Evolutionary conservation across 53 echinoderm and acorn worm genomes (phyloP), one percentile per base, ranked within the genome.

Genomic region (Antedon mediterranea): DNA sequence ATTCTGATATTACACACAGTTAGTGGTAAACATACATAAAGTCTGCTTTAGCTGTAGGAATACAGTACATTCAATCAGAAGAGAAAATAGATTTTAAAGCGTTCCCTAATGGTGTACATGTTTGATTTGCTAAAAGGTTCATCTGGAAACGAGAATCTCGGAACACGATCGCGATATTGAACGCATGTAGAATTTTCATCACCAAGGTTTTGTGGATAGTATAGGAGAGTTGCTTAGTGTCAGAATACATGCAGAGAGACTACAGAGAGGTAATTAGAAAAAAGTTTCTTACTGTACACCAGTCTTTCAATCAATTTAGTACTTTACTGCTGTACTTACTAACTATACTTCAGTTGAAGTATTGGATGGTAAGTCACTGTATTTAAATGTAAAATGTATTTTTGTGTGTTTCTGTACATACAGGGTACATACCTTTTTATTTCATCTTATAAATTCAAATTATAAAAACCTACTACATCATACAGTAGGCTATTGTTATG

Each of bases 171-270:
- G 85, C 37, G 94, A 94, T 79, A 94, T 94, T 31, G 94, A 94
- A 83, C 82, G 89, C 79, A 94, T 94, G 94, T 94, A 94, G 79
- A 94, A 94, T 80, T 94, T 91, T 74, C 94, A 94, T 84, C 94
- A 94, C 83, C 94, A 94, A 78, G 94, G 94, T 20, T 93, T 93
- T 70, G 90, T 90, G 78, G 94, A 93, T 77, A 93, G 94, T 73
- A 90, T 93, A 13, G 94, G 90, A 3, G 90, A 93, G 85, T 82
- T 93, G 37, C 89, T 93, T 0, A 89, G 90, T 76, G 94, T 93
- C 83, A 82, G 94, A 32, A 89, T 84, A 77, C 86, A 89, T 75
- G 90, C 90, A 3, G 90, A 93, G 75, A 90, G 73, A 73, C 90
- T n/a, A 93, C n/a, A n/a, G n/a, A n/a, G n/a, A 93, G 90, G 94